phyloP scores from a whole-genome alignment of 2,113 vertebrate genomes.

The Circaetus cinerascens region DNA sequence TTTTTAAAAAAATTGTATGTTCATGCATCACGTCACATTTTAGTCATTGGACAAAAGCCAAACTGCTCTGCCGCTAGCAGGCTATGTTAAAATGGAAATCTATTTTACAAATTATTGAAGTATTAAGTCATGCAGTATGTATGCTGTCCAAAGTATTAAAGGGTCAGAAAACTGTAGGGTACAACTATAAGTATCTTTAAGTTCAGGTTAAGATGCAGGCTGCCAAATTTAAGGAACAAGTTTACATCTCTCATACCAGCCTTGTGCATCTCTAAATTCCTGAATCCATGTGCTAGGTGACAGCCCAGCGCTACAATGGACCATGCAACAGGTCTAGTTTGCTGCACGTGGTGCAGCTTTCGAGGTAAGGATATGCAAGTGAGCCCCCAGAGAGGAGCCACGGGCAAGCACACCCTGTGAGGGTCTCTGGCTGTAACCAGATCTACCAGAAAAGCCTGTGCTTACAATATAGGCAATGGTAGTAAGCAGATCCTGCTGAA shows the following conservation, averaged over 20 bases:
- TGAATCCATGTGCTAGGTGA: background rate
- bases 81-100: background rate
- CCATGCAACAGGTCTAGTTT: background rate
- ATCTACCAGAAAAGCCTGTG: background rate
- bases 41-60: background rate
- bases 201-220: background rate
- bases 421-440: background rate
- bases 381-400: background rate
- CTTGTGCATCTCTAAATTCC: background rate
- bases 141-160: background rate
- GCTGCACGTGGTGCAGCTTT: fast-evolving
- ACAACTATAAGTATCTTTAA: background rate
- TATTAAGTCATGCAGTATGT: background rate
- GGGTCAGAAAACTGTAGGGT: background rate
- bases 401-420: background rate
- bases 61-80: background rate
- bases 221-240: background rate
- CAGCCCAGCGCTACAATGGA: background rate
- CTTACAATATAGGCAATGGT: background rate
- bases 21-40: background rate
- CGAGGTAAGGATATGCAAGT: background rate
- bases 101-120: background rate
- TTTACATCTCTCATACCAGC: background rate
- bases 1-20: fast-evolving
- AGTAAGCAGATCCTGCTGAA: background rate